Evolutionary conservation across 37 sponge, comb jelly and placozoan genomes (phyloP).

Genomic region (Bolinopsis microptera): DNA sequence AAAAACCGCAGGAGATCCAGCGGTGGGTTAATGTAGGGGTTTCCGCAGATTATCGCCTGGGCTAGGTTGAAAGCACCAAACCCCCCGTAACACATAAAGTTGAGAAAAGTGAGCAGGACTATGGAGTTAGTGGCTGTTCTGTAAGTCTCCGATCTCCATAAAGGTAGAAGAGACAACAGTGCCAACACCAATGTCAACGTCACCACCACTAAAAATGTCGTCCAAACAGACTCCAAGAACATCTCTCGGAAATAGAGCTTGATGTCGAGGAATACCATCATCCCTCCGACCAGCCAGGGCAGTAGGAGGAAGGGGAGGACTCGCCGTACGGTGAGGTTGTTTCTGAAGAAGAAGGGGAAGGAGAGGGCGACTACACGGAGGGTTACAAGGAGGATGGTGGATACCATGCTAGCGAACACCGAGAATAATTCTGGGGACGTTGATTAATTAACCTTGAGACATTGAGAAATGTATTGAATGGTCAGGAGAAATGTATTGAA

Average conservation of each 20-base stretch:
- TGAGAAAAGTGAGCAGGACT: background rate
- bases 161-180: background rate
- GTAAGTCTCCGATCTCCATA: background rate
- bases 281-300: background rate
- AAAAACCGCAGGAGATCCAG: background rate
- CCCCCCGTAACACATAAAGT: background rate
- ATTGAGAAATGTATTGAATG: background rate
- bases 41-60: background rate
- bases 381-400: conserved; percentile 1
- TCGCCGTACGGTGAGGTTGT: background rate
- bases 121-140: background rate
- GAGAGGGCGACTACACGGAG: background rate
- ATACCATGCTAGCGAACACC: background rate
- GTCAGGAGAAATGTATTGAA: no score
- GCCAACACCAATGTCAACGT: background rate
- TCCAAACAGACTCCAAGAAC: background rate
- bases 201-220: background rate
- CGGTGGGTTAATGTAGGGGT: background rate
- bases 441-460: background rate
- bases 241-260: background rate
- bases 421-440: background rate
- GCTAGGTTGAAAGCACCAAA: conserved; percentile 2
- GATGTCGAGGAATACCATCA: background rate
- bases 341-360: conserved; percentile 17
- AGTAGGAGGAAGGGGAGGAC: background rate